These are phyloP conservation scores for Riparia riparia DNA, from an alignment of 2,113 vertebrate genomes.

Conservation along the genomic window DNA sequence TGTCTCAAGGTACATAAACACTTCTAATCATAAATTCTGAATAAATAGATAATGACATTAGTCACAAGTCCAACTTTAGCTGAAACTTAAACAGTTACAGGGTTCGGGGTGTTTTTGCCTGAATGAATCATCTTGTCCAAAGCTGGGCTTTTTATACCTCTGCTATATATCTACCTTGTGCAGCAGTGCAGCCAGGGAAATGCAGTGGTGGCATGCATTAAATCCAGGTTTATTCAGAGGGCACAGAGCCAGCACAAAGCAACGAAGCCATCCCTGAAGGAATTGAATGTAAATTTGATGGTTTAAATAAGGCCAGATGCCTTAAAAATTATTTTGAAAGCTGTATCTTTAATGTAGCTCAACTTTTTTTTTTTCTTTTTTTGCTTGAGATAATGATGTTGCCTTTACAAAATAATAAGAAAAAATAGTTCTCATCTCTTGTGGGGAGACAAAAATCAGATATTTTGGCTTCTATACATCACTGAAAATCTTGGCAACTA, in stretches of 20 bases:
- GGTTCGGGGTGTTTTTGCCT: neutral
- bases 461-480: conserved; percentile 59
- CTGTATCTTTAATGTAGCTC: conserved; percentile 59
- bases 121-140: conserved; percentile 56
- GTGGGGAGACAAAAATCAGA: conserved; percentile 67
- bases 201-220: conserved; percentile 48
- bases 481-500: conserved; percentile 59
- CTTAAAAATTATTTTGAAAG: conserved; percentile 64
- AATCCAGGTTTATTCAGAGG: conserved; percentile 66
- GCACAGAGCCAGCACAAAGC: conserved; percentile 64
- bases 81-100: conserved; percentile 22
- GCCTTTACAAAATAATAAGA: conserved; percentile 40
- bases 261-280: conserved; percentile 71
- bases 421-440: conserved; percentile 46
- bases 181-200: neutral
- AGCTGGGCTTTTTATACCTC: conserved; percentile 12
- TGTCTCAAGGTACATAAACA: conserved; percentile 77
- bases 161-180: neutral
- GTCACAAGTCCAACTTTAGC: conserved; percentile 28
- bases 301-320: conserved; percentile 81
- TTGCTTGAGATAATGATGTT: conserved; percentile 27
- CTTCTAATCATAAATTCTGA: conserved; percentile 73
- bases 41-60: conserved; percentile 64
- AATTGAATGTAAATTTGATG: conserved; percentile 71
- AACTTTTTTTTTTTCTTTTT: neutral